Evolutionary conservation across 2,888 invertebrate species (phyloP).

Genomic region (Pseudeuparius sepicola): DNA sequence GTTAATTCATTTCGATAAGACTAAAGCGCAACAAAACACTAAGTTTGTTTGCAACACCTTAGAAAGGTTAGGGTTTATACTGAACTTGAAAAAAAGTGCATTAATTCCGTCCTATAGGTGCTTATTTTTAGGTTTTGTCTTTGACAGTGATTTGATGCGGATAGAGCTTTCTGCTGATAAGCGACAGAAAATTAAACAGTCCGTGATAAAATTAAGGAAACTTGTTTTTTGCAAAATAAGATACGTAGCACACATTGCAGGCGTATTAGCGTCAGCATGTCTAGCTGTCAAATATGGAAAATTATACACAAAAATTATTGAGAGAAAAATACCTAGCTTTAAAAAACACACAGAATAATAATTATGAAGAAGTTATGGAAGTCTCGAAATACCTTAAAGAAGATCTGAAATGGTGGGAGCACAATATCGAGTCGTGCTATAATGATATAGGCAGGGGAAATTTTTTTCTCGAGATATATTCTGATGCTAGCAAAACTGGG

Average conservation of each 20-base stretch:
- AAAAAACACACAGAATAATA: not conserved
- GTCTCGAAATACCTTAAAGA: not conserved
- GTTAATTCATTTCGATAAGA: too few relatives aligned
- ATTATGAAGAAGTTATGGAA: conserved; percentile 3
- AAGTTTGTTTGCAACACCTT: too few relatives aligned
- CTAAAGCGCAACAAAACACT: too few relatives aligned
- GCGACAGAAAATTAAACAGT: not conserved
- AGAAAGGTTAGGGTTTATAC: too few relatives aligned
- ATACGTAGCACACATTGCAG: conserved; percentile 3
- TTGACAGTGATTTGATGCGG: conserved; percentile 2
- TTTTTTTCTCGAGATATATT: conserved; percentile 2
- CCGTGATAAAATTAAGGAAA: not conserved
- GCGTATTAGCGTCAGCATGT: not conserved
- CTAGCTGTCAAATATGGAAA: conserved; percentile 8
- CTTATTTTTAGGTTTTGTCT: conserved; percentile 9
- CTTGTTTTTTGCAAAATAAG: conserved; percentile 6
- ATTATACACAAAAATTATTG: conserved; percentile 9
- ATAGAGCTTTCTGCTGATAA: conserved; percentile 4
- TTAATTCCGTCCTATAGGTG: conserved; percentile 1
- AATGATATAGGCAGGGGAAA: too few relatives aligned
- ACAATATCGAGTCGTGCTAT: too few relatives aligned
- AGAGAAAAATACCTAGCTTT: conserved; percentile 10
- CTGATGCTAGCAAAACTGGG: conserved; percentile 5
- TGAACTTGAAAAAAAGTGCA: conserved; percentile 9
- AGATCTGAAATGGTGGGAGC: conserved; percentile 2